Evolutionary conservation across 2,888 invertebrate species (phyloP).

Genomic region (Kryphioiulus occultus): DNA sequence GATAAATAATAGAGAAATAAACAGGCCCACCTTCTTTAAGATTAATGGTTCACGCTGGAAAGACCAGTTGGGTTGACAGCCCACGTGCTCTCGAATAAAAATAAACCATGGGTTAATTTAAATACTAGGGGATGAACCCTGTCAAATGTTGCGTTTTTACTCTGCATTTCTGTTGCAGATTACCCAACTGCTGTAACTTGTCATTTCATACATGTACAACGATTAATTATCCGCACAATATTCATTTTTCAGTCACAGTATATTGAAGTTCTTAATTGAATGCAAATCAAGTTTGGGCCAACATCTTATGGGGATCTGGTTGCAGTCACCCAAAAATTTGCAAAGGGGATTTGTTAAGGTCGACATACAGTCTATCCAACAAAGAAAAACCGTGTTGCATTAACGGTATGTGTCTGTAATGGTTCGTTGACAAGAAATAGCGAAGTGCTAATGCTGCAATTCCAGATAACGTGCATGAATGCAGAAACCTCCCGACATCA

Average conservation of each 20-base stretch:
- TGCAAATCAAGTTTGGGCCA: background rate
- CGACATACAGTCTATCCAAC: no score
- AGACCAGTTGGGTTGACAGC: slow-evolving; percentile 2
- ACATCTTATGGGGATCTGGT: background rate
- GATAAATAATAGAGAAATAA: slow-evolving; percentile 28
- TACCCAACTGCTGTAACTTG: background rate
- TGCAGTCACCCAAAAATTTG: background rate
- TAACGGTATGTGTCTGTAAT: background rate
- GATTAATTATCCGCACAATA: background rate
- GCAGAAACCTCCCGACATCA: no score
- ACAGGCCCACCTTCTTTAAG: slow-evolving; percentile 26
- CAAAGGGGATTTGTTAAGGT: background rate
- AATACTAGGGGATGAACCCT: background rate
- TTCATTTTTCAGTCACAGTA: background rate
- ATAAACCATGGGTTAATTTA: background rate
- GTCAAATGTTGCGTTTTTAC: slow-evolving; percentile 11
- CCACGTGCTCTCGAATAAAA: slow-evolving; percentile 26
- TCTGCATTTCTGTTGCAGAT: background rate
- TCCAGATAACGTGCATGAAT: no score
- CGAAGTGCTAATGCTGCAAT: no score
- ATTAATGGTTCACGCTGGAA: background rate
- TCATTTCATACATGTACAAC: background rate
- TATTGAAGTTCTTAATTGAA: background rate
- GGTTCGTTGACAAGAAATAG: background rate
- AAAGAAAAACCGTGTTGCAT: no score